Percentiles rank a stretch among this genome's conserved stretches.
phyloP scores from a whole-genome alignment of 2,888 invertebrate species.

The Lasioglossum malachurum region DNA sequence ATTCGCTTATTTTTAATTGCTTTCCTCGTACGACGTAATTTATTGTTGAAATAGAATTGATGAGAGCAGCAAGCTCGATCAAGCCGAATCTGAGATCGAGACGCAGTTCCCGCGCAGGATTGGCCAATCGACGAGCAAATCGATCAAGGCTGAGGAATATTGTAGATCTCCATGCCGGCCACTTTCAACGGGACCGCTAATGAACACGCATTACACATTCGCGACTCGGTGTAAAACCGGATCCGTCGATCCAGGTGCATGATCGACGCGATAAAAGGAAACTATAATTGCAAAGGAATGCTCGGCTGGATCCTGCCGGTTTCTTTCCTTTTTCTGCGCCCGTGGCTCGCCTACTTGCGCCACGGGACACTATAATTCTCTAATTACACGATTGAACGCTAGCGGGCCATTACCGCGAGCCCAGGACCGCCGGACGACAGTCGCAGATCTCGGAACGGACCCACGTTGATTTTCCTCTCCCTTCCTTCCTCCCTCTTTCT shows the following conservation, averaged over 20 bases:
- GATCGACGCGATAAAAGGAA: conserved; percentile 69
- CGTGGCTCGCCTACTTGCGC: conserved; percentile 29
- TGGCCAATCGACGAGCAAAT: conserved; percentile 22
- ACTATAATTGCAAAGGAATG: conserved; percentile 64
- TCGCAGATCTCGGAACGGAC: background rate
- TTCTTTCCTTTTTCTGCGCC: conserved; percentile 36
- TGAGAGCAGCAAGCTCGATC: background rate
- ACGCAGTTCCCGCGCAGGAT: conserved; percentile 19
- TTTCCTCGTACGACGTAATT: no score
- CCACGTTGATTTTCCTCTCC: background rate
- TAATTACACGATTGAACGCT: conserved; percentile 46
- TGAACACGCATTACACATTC: conserved; percentile 58
- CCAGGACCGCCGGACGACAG: conserved; percentile 15
- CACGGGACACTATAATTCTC: conserved; percentile 25
- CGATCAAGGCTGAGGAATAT: conserved; percentile 47
- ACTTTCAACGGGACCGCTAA: conserved; percentile 61
- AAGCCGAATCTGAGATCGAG: conserved; percentile 6
- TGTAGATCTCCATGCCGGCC: conserved; percentile 55
- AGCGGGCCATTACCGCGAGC: conserved; percentile 5
- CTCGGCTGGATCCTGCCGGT: conserved; percentile 45
- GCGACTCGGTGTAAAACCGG: conserved; percentile 57
- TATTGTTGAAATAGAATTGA: background rate
- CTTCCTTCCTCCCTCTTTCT: background rate
- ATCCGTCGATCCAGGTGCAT: conserved; percentile 66
- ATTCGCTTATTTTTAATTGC: background rate